Conservation (phyloP, 2,113 vertebrate genomes). For the Urocitellus parryii region DNA sequence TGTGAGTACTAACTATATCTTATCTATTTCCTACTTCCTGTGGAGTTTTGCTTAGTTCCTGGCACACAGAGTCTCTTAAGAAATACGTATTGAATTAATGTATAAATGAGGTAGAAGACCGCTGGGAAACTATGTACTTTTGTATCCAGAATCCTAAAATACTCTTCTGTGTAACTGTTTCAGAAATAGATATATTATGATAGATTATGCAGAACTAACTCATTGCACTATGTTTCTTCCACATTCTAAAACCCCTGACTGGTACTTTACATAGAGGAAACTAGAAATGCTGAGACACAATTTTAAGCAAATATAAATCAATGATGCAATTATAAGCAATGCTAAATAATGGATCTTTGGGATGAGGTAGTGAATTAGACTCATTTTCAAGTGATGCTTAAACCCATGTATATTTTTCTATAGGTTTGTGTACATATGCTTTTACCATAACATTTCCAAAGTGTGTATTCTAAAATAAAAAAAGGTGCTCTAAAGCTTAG, state of each 20-base stretch:
- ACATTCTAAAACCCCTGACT: neutral
- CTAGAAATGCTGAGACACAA: constrained; percentile 20
- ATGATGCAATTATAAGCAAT: neutral
- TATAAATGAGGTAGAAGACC: constrained; percentile 15
- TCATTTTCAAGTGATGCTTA: constrained; percentile 61
- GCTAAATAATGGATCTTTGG: neutral
- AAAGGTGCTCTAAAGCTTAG: neutral
- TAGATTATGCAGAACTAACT: neutral
- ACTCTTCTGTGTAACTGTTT: neutral
- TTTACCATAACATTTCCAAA: neutral
- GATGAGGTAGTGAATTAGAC: neutral
- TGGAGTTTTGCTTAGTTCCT: neutral
- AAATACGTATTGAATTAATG: constrained; percentile 39
- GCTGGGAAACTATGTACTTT: neutral
- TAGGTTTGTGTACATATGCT: neutral
- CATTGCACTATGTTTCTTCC: neutral
- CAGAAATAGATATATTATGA: neutral
- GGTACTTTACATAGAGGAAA: neutral
- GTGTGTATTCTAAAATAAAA: constrained; percentile 15
- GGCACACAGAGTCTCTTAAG: neutral
- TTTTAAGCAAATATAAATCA: constrained; percentile 59
- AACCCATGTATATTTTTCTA: constrained; percentile 26
- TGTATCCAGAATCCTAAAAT: neutral
- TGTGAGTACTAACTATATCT: neutral
- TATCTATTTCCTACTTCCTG: neutral